Evolutionary conservation across 2,113 vertebrate species (phyloP), one percentile per base, ranked within the genome.

Genomic region (Arothron firmamentum): DNA sequence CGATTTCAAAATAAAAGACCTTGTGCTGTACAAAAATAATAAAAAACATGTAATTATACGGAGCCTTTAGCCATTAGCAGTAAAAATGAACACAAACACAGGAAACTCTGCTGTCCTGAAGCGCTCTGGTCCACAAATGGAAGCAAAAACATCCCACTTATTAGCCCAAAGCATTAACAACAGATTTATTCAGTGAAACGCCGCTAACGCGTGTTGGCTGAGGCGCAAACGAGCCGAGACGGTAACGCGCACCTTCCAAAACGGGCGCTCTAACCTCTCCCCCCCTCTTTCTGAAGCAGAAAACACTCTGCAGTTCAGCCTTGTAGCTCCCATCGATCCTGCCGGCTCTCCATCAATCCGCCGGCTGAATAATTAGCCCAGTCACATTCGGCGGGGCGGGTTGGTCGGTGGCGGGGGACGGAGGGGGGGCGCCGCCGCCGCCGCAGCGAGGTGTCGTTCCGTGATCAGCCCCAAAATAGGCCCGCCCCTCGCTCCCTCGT

Each of bases 291-390:
- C 47, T 17, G 55, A 25, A 51, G 55, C 50, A 47, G 52, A 66
- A 53, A 49, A 17, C 17, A 13, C 12, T 59, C 53, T 38, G 50
- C 57, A 61, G 54, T 57, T 65, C 54, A 56, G 3, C 68, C 70
- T 74, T 56, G 59, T 28, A 19, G 53, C n/a, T 34, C 59, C 20
- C 49, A 80, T 77, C 47, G 62, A 78, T 74, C 34, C 31, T 52
- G 42, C 49, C 34, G 12, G 10, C 66, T 58, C 64, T 67, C 52
- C 77, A 73, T 72, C 79, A 46, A 59, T 63, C 67, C 28, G 65
- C 55, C 16, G 8, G 9, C 17, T 72, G 79, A 82, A 86, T 81
- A 88, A 90, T 88, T 89, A 88, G 82, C 80, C 11, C 28, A 6
- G 62, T 83, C 82, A 16, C 77, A 81, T 79, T 84, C 79, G 70